These are phyloP conservation scores for Brachycybe producta DNA, from an alignment of 2,888 invertebrate genomes.

Conservation along the genomic window DNA sequence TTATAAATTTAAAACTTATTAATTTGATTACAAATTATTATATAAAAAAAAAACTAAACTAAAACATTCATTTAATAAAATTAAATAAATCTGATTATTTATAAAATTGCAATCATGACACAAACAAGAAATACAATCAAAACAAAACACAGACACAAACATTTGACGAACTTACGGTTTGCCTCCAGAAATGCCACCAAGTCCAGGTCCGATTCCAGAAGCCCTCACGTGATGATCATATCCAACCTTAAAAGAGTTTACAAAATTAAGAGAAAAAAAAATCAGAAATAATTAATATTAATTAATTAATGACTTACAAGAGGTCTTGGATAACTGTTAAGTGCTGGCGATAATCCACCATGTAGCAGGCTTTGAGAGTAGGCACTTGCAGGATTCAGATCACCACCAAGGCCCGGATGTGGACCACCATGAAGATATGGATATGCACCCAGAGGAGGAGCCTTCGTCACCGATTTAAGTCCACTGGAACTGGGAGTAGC, in stretches of 20 bases:
- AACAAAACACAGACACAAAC: neutral
- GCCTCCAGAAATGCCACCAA: slow-evolving; percentile 50
- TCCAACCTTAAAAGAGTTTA: slow-evolving; percentile 27
- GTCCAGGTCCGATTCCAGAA: slow-evolving; percentile 44
- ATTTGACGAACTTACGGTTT: slow-evolving; percentile 56
- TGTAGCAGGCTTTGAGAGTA: slow-evolving; percentile 47
- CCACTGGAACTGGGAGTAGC: slow-evolving; percentile 29
- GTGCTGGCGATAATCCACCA: slow-evolving; percentile 48
- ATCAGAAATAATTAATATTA: neutral
- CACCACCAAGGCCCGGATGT: slow-evolving; percentile 25
- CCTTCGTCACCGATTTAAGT: slow-evolving; percentile 25
- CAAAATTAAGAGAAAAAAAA: neutral
- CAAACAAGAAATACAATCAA: neutral
- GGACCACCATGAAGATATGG: slow-evolving; percentile 21
- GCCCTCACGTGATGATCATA: slow-evolving; percentile 50
- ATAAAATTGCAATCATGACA: too few relatives aligned
- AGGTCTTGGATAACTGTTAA: slow-evolving; percentile 49
- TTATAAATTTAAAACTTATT: too few relatives aligned
- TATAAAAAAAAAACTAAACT: too few relatives aligned
- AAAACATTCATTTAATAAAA: too few relatives aligned
- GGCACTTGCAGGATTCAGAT: slow-evolving; percentile 30
- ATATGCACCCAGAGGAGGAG: slow-evolving; percentile 23
- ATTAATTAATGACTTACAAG: too few relatives aligned
- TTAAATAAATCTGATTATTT: too few relatives aligned
- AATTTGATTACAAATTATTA: too few relatives aligned